Conservation (phyloP, 2,113 vertebrate species). For the Etheostoma spectabile region DNA sequence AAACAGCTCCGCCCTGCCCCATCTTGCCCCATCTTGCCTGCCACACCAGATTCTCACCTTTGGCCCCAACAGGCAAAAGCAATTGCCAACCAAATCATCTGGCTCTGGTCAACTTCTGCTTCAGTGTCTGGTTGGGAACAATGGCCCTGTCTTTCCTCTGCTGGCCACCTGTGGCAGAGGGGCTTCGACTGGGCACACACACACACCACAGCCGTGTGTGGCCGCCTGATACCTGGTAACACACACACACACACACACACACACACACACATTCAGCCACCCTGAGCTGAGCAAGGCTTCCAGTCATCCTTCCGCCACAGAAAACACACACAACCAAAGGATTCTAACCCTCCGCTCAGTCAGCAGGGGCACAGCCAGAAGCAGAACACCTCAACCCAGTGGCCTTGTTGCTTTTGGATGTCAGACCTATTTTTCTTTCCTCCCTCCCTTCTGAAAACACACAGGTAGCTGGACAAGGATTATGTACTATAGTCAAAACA, state of each 20-base stretch:
- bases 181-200: constrained; percentile 10
- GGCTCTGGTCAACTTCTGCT: constrained; percentile 46
- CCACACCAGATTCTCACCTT: constrained; percentile 57
- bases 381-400: constrained; percentile 61
- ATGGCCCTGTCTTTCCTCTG: constrained; percentile 59
- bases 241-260: constrained; percentile 8
- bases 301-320: constrained; percentile 49
- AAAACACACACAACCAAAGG: constrained; percentile 50
- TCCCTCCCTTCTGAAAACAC: constrained; percentile 55
- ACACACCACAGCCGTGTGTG: constrained; percentile 36
- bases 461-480: constrained; percentile 71
- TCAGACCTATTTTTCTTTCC: constrained; percentile 58
- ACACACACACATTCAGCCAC: constrained; percentile 13
- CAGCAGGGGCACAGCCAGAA: constrained; percentile 62
- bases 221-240: constrained; percentile 18
- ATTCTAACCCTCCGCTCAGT: constrained; percentile 39
- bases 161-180: constrained; percentile 7
- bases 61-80: constrained; percentile 15
- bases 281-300: constrained; percentile 43
- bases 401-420: constrained; percentile 74
- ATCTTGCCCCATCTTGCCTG: constrained; percentile 12
- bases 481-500: constrained; percentile 60
- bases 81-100: constrained; percentile 72
- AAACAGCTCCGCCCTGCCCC: constrained; percentile 8
- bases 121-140: constrained; percentile 69